Base-by-base conservation (phyloP, 2,797 vertebrate genomes). In the Craterocephalus amniculus region DNA sequence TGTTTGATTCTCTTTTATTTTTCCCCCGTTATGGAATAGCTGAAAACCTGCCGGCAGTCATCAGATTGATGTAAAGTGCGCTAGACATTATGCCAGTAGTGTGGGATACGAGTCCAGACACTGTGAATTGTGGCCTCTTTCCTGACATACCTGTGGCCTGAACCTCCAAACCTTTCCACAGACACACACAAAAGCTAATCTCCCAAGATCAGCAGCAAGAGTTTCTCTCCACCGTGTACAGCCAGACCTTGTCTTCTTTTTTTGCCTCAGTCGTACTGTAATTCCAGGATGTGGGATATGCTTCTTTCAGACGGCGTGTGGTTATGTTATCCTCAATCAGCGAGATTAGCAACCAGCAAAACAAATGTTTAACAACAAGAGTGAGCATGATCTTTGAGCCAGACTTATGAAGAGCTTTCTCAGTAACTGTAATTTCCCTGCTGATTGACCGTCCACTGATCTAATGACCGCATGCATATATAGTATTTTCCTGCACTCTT, bases 111-210 rank as follows among this genome's bases (percentile, higher is more conserved):
- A 89, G 83, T 91, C 80, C 88, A 94, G 92, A 93, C 87, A 11
- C 84, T 87, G 84, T 84, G 87, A 91, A 91, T 91, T 92, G 87
- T 83, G 85, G 86, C 88, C 89, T 93, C 86, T 85, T 93, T 90
- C 85, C 93, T 91, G 90, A 91, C 89, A 93, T 93, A 92, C 91
- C 93, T 94, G 93, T 93, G 94, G 92, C 89, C 89, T 89, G 88
- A 88, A 88, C 87, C 87, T 81, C 87, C 89, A 93, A 93, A 91
- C 85, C 78, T 84, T 87, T 92, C 89, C 89, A 88, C 81, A 90
- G 72, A 87, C 84, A 74, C 81, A 85, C 69, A 86, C 83, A 85
- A 82, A 78, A 81, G 58, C 75, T 88, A 88, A 88, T 91, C 89
- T 91, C 81, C 78, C 58, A 63, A 81, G 72, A 90, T 88, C 84